These are phyloP conservation scores for Pteronotus mesoamericanus DNA, from an alignment of 2,797 vertebrate species.

Conservation along the genomic window DNA sequence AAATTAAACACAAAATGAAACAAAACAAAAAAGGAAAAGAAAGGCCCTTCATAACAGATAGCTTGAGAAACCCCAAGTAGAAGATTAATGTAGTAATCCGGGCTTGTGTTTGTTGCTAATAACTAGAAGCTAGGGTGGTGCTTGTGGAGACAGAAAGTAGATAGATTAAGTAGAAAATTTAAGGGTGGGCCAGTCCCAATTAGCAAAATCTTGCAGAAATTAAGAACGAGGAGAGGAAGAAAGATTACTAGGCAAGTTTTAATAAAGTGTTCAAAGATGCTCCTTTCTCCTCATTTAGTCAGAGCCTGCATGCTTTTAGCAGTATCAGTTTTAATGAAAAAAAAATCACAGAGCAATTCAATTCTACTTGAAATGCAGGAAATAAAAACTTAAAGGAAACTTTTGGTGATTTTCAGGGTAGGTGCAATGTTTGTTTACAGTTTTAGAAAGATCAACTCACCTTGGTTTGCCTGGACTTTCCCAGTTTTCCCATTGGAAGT, in stretches of 20 bases:
- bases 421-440: neutral
- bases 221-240: neutral
- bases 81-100: neutral
- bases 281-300: neutral
- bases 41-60: neutral
- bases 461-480: neutral
- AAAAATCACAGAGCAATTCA: neutral
- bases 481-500: neutral
- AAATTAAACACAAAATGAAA: neutral
- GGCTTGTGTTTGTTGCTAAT: neutral
- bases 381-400: neutral
- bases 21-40: neutral
- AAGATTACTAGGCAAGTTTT: neutral
- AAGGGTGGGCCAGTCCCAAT: neutral
- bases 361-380: neutral
- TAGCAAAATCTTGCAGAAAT: neutral
- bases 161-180: neutral
- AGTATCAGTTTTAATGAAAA: neutral
- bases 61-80: neutral
- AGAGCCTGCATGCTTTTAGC: neutral
- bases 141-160: neutral
- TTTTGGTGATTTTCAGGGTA: neutral
- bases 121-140: neutral
- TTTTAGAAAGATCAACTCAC: neutral
- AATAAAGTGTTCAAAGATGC: neutral